Evolutionary conservation across 1,140 invertebrate species (phyloP).

Genomic region (Drosophila tsacasi): DNA sequence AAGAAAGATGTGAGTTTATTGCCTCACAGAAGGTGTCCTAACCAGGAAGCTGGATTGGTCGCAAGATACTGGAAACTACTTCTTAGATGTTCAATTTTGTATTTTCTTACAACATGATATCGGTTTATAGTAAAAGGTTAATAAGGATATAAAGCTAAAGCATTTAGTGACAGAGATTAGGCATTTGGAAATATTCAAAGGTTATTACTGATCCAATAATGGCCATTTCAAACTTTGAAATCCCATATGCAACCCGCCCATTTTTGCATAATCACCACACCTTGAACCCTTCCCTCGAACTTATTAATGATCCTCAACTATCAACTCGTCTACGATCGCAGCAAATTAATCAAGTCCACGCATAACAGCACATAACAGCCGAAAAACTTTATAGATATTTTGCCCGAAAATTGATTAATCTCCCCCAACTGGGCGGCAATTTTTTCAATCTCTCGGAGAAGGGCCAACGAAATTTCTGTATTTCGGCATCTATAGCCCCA

Average conservation of each 20-base stretch:
- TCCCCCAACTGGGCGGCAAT: conserved; percentile 23
- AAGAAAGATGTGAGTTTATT: conserved; percentile 8
- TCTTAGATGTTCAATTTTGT: background rate
- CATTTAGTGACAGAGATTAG: background rate
- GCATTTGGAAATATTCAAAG: conserved; percentile 1
- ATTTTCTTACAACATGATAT: background rate
- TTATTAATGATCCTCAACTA: conserved; percentile 62
- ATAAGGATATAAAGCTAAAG: no score
- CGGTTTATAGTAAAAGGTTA: background rate
- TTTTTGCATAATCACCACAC: conserved; percentile 55
- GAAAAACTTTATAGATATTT: conserved; percentile 32
- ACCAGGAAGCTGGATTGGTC: background rate
- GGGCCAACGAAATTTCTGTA: conserved; percentile 25
- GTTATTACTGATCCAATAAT: background rate
- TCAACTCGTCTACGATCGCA: conserved; percentile 49
- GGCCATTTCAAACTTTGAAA: background rate
- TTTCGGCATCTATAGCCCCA: conserved; percentile 26
- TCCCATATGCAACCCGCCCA: conserved; percentile 2
- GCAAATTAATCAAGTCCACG: conserved; percentile 64
- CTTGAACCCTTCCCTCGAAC: conserved; percentile 23
- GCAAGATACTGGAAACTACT: background rate
- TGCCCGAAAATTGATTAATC: conserved; percentile 45
- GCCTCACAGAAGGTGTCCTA: conserved; percentile 1
- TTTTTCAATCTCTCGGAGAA: conserved; percentile 37
- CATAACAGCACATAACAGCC: conserved; percentile 11